Percentiles rank a stretch among this genome's conserved stretches.
Conservation (phyloP, 2,888 invertebrate genomes). For the Scaptomyza tumidula region DNA sequence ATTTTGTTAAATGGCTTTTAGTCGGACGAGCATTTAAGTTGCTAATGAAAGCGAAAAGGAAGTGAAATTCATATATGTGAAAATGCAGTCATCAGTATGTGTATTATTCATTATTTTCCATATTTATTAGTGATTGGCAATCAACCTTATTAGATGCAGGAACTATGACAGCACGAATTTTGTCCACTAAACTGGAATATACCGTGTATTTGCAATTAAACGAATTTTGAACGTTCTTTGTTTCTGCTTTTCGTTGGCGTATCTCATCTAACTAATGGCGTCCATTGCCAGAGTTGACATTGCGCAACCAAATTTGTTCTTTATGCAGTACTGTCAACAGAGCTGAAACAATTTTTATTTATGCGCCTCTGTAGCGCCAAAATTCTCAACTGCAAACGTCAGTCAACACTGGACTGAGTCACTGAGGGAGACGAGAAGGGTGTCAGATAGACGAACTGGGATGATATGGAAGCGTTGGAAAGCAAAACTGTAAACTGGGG, state of each 20-base stretch:
- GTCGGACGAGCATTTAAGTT: constrained; percentile 43
- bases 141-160: too few relatives aligned
- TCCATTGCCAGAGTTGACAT: constrained; percentile 36
- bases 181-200: too few relatives aligned
- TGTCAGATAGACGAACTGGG: constrained; percentile 17
- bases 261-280: constrained; percentile 69
- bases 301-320: constrained; percentile 21
- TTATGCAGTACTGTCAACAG: constrained; percentile 65
- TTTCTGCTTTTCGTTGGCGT: constrained; percentile 10
- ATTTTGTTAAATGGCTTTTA: constrained; percentile 62
- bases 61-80: constrained; percentile 20
- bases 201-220: neutral
- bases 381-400: constrained; percentile 76
- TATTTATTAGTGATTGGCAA: neutral
- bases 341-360: constrained; percentile 65
- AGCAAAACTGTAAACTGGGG: constrained; percentile 61
- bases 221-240: constrained; percentile 16
- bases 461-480: constrained; percentile 39
- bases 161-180: too few relatives aligned
- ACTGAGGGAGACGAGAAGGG: neutral
- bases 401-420: constrained; percentile 63
- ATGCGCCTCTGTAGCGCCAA: constrained; percentile 74
- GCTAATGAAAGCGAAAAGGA: constrained; percentile 62
- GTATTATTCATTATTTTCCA: too few relatives aligned
- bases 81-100: neutral